Percentiles rank a stretch among this genome's conserved stretches.
These are phyloP conservation scores for Dasysyrphus albostriatus DNA, from an alignment of 2,888 invertebrate species.

Conservation along the genomic window DNA sequence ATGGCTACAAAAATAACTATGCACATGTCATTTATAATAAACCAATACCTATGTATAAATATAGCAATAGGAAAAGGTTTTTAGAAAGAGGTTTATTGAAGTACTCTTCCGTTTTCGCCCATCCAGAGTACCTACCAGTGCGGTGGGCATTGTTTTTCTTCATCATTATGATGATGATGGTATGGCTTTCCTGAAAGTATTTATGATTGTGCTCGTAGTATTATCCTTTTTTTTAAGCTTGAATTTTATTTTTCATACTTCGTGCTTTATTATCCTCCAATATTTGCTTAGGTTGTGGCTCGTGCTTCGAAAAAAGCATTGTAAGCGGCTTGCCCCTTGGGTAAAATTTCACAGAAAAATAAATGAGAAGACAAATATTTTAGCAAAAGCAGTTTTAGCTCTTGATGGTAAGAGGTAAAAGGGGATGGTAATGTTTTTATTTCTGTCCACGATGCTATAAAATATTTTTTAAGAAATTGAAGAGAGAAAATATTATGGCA, in stretches of 20 bases:
- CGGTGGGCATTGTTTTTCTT: constrained; percentile 35
- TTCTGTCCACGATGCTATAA: too few relatives aligned
- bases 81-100: constrained; percentile 23
- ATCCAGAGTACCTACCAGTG: background rate
- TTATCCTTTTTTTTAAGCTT: constrained; percentile 14
- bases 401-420: background rate
- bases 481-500: too few relatives aligned
- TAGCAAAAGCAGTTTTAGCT: constrained; percentile 23
- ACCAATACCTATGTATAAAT: background rate
- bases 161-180: constrained; percentile 16
- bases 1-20: constrained; percentile 25
- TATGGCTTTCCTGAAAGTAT: constrained; percentile 32
- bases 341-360: constrained; percentile 56
- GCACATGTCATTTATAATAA: background rate
- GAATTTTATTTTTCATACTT: constrained; percentile 24
- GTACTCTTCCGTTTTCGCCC: background rate
- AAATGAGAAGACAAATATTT: constrained; percentile 47
- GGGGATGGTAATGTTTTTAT: too few relatives aligned
- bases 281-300: constrained; percentile 62
- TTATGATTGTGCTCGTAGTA: constrained; percentile 46
- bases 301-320: constrained; percentile 51
- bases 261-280: constrained; percentile 56
- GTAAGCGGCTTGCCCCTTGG: constrained; percentile 52
- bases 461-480: too few relatives aligned
- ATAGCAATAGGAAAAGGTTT: background rate